Conservation (phyloP, 2,888 invertebrate genomes). For the Branchellion lobata region DNA sequence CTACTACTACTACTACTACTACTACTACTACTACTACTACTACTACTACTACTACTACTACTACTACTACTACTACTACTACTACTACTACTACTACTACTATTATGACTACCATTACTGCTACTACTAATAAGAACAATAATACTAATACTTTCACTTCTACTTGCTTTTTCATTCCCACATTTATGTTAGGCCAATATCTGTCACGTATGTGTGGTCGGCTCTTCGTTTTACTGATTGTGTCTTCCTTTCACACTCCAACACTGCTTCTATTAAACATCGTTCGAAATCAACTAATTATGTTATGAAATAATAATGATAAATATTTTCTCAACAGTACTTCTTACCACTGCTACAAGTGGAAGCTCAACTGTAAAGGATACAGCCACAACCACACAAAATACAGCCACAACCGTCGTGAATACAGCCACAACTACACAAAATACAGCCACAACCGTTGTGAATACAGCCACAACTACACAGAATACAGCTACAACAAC, state of each 20-base stretch:
- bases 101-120: too few species aligned
- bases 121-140: too few species aligned
- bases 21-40: constrained; percentile 6
- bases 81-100: constrained; percentile 18
- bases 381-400: not conserved
- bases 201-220: too few species aligned
- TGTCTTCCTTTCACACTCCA: too few species aligned
- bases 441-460: not conserved
- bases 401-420: not conserved
- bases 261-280: too few species aligned
- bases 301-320: too few species aligned
- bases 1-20: constrained; percentile 16
- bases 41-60: constrained; percentile 2
- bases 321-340: not conserved
- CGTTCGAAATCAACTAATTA: too few species aligned
- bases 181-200: too few species aligned
- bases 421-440: not conserved
- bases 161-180: too few species aligned
- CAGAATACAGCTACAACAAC: not conserved
- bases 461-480: not conserved
- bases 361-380: too few species aligned
- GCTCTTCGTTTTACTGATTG: too few species aligned
- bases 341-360: not conserved
- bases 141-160: too few species aligned
- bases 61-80: constrained; percentile 13